Conservation (phyloP, 2,113 vertebrate genomes). For the Puntigrus tetrazona region DNA sequence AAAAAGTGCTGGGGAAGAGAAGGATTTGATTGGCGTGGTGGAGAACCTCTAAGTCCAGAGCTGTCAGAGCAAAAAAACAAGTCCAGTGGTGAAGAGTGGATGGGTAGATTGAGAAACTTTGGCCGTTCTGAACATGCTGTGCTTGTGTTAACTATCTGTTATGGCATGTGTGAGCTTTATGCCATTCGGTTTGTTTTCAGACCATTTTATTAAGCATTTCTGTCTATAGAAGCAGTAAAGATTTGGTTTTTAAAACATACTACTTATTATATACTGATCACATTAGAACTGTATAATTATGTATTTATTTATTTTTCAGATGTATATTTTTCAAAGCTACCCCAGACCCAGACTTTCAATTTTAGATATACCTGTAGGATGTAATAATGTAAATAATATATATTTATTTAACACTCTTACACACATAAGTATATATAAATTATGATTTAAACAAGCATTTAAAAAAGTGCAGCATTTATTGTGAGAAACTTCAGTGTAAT, state of each 20-base stretch:
- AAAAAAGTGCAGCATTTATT: too few relatives aligned
- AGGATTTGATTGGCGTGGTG: slow-evolving; percentile 7
- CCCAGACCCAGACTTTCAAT: too few relatives aligned
- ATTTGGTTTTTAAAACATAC: too few relatives aligned
- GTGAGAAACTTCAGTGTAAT: too few relatives aligned
- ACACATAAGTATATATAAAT: too few relatives aligned
- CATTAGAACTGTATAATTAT: background rate
- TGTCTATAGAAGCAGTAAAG: background rate
- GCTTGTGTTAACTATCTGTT: background rate
- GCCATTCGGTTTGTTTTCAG: background rate
- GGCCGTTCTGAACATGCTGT: background rate
- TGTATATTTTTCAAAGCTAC: too few relatives aligned
- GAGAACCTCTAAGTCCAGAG: slow-evolving; percentile 25
- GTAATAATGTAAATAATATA: too few relatives aligned
- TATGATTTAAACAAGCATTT: too few relatives aligned
- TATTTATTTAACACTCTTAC: too few relatives aligned
- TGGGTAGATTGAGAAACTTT: background rate
- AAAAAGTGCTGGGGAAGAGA: slow-evolving; percentile 28
- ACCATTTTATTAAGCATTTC: background rate
- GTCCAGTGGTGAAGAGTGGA: background rate
- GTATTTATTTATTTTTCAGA: too few relatives aligned
- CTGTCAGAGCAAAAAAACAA: background rate
- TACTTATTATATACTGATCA: background rate
- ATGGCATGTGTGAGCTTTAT: background rate
- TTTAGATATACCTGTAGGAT: too few relatives aligned